Conservation (phyloP, 2,113 vertebrate genomes). For the Planiliza haematocheilus region DNA sequence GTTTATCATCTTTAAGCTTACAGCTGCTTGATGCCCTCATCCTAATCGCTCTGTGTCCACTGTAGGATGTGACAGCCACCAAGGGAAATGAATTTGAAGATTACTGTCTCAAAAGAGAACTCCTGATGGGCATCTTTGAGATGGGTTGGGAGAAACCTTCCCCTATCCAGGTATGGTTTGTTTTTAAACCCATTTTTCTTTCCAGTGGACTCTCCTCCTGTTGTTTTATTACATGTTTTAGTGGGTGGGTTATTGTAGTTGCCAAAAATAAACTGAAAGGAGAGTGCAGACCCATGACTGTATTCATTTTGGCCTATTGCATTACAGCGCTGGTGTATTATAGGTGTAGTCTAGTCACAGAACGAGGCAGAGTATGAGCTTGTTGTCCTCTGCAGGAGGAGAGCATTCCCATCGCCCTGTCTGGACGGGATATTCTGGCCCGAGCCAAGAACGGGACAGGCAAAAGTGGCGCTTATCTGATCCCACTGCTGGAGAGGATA, state of each 20-base stretch:
- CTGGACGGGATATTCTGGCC: conserved; percentile 85
- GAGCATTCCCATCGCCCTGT: conserved; percentile 86
- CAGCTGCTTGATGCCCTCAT: neutral
- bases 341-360: no score
- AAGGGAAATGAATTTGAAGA: conserved; percentile 89
- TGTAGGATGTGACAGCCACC: conserved; percentile 84
- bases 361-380: neutral
- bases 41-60: conserved; percentile 11
- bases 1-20: accelerated
- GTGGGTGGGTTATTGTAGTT: no score
- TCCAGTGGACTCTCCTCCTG: no score
- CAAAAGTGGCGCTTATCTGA: conserved; percentile 87
- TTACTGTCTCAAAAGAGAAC: conserved; percentile 86
- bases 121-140: conserved; percentile 88
- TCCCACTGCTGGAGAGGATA: conserved; percentile 85
- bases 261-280: no score
- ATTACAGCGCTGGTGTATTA: no score
- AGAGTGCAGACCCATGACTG: no score
- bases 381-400: conserved; percentile 80
- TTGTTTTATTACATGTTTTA: no score
- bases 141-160: conserved; percentile 89
- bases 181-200: no score
- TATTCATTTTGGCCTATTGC: no score
- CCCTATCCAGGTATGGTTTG: conserved; percentile 81
- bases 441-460: conserved; percentile 86